phyloP scores from a whole-genome alignment of 2,797 vertebrate genomes.

The Sebastes dallii region DNA sequence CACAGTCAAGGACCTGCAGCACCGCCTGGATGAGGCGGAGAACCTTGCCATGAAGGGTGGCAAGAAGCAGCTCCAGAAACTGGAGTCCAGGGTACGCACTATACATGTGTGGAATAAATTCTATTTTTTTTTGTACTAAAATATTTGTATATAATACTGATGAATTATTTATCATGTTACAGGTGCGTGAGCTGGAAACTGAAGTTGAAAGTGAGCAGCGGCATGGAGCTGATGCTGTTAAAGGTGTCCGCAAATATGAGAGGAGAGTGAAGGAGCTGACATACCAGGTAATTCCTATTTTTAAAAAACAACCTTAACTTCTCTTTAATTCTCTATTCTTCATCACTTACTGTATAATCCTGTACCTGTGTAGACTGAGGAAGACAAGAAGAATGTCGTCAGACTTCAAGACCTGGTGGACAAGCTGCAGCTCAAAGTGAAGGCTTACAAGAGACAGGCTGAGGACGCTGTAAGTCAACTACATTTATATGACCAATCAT shows the following conservation, averaged over 20 bases:
- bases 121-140: background rate
- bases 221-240: conserved; percentile 82
- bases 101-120: background rate
- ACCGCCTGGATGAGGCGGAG: conserved; percentile 90
- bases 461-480: conserved; percentile 54
- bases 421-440: conserved; percentile 91
- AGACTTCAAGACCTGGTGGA: conserved; percentile 91
- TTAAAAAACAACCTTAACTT: background rate
- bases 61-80: conserved; percentile 93
- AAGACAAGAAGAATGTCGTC: conserved; percentile 89
- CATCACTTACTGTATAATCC: background rate
- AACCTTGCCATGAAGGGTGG: conserved; percentile 90
- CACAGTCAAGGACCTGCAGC: conserved; percentile 90
- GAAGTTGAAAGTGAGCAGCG: conserved; percentile 86
- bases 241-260: conserved; percentile 87
- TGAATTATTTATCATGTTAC: background rate
- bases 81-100: conserved; percentile 83
- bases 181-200: conserved; percentile 63
- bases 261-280: conserved; percentile 86
- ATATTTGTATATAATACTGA: background rate
- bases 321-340: background rate
- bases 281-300: conserved; percentile 79
- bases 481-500: background rate
- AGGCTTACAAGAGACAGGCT: conserved; percentile 86
- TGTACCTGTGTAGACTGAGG: conserved; percentile 77